Percentiles rank a stretch among this genome's conserved stretches.
These are phyloP conservation scores for Hipparchia sbordonii DNA, from an alignment of 2,888 invertebrate species.

Conservation along the genomic window DNA sequence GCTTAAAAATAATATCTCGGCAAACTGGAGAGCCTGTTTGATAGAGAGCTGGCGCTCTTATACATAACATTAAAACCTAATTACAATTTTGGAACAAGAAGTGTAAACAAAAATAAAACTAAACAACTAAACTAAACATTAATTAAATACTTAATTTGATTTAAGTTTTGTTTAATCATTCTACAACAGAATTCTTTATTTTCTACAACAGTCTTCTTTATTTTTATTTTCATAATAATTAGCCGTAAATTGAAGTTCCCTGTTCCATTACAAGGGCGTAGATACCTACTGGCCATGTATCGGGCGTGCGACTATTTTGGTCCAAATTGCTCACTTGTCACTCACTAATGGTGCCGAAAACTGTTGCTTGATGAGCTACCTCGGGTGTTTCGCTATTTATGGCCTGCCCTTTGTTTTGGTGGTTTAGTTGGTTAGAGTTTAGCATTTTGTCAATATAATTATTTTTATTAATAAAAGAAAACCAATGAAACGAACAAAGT, in stretches of 20 bases:
- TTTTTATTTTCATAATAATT: conserved; percentile 32
- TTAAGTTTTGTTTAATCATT: no score
- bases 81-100: no score
- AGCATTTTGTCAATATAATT: background rate
- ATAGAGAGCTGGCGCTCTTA: no score
- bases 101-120: no score
- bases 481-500: no score
- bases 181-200: no score
- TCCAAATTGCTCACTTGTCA: conserved; percentile 36
- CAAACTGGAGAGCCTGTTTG: no score
- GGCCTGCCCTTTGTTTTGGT: conserved; percentile 9
- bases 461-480: no score
- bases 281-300: conserved; percentile 13
- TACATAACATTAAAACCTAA: no score
- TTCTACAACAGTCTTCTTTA: background rate
- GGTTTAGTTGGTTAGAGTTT: background rate
- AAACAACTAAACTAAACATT: no score
- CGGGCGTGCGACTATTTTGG: conserved; percentile 29
- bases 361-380: conserved; percentile 27
- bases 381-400: conserved; percentile 26
- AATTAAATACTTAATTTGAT: no score
- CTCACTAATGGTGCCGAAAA: conserved; percentile 33
- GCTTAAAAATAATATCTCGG: no score
- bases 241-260: conserved; percentile 26
- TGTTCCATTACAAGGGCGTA: conserved; percentile 27